Evolutionary conservation across 1,140 invertebrate species (phyloP).

Genomic region (Eurosta solidaginis): DNA sequence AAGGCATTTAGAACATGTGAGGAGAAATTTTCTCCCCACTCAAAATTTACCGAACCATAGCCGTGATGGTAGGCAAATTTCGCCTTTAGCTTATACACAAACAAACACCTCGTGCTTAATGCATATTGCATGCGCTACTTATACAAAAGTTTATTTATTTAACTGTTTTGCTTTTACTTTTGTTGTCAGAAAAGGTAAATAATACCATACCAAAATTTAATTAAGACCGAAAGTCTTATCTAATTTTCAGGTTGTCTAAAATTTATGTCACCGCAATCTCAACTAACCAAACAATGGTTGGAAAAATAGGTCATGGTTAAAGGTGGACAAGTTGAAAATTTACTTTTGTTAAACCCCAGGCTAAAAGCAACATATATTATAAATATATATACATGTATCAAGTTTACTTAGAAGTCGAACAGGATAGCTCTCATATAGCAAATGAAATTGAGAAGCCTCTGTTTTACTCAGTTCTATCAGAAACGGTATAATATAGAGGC

Average conservation of each 20-base stretch:
- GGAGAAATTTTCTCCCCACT: no score
- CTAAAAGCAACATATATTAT: slow-evolving; percentile 1
- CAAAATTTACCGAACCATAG: no score
- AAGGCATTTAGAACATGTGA: no score
- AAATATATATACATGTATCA: no score
- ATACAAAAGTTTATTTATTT: no score
- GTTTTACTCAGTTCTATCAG: not conserved
- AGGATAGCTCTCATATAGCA: not conserved
- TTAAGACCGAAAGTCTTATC: not conserved
- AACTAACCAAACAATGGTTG: not conserved
- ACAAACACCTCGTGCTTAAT: no score
- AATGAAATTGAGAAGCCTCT: slow-evolving; percentile 1
- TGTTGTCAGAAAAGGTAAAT: not conserved
- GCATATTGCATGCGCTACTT: no score
- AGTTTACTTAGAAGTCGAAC: no score
- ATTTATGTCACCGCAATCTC: not conserved
- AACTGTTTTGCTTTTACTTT: no score
- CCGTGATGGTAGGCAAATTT: no score
- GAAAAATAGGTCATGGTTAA: not conserved
- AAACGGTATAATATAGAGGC: no score
- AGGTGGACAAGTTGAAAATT: not conserved
- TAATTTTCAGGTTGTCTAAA: not conserved
- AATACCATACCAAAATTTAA: not conserved
- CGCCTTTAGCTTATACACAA: no score
- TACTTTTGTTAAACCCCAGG: not conserved